Percentiles rank a stretch among this genome's conserved stretches.
phyloP scores from a whole-genome alignment of 2,888 invertebrate genomes.

The Drosophila parthenogenetica region DNA sequence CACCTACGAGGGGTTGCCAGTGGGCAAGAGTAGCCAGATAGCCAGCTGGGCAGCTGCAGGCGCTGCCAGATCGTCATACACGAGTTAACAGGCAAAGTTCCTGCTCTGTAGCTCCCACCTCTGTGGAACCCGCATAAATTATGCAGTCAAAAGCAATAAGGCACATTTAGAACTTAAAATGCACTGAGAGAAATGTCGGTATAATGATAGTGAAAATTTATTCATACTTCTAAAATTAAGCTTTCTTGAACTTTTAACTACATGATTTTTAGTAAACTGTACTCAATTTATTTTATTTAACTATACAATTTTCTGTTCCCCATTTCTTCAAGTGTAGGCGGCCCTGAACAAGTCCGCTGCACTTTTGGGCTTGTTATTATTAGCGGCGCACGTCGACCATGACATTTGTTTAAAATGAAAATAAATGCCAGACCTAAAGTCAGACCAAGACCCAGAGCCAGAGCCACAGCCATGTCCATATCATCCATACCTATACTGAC shows the following conservation, averaged over 20 bases:
- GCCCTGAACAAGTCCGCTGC: conserved; percentile 64
- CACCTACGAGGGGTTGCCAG: conserved; percentile 48
- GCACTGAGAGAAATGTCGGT: conserved; percentile 28
- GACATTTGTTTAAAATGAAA: conserved; percentile 67
- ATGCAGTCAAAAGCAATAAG: conserved; percentile 62
- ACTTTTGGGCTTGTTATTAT: conserved; percentile 69
- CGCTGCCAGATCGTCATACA: conserved; percentile 69
- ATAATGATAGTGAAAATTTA: no score
- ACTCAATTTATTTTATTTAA: not conserved
- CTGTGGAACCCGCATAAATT: conserved; percentile 49
- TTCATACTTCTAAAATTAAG: no score
- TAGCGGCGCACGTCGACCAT: conserved; percentile 69
- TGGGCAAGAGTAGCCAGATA: conserved; percentile 35
- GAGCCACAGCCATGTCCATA: not conserved
- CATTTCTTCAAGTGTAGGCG: conserved; percentile 35
- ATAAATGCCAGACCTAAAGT: conserved; percentile 39
- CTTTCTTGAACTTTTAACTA: no score
- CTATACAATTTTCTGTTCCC: not conserved
- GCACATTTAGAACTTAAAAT: conserved; percentile 42
- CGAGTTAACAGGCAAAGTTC: conserved; percentile 67
- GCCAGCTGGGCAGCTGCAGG: conserved; percentile 74
- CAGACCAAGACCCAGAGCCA: not conserved
- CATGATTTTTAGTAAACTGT: no score
- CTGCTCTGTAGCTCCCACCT: not conserved
- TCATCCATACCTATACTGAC: conserved; percentile 4